Conservation (phyloP, 2,113 vertebrate species). For the Hipposideros armiger region DNA sequence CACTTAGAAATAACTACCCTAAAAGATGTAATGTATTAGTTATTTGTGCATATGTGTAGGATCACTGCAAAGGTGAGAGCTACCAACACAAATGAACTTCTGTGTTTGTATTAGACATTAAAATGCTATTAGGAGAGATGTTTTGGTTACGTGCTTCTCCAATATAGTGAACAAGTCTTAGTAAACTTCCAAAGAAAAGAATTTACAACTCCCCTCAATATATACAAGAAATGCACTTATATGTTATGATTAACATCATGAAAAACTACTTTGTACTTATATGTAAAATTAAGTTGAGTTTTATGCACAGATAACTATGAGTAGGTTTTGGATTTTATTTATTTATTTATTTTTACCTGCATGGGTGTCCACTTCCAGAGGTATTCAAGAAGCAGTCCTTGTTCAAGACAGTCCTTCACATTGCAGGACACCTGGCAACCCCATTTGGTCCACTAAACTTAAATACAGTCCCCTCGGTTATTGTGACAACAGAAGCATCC, state of each 20-base stretch:
- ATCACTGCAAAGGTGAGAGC: background rate
- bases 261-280: background rate
- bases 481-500: background rate
- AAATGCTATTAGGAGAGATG: background rate
- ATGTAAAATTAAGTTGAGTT: background rate
- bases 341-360: background rate
- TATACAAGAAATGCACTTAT: background rate
- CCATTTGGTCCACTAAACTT: background rate
- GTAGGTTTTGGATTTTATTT: background rate
- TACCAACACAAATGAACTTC: background rate
- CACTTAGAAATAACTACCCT: background rate
- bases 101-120: background rate
- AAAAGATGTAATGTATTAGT: background rate
- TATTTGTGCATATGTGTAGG: background rate
- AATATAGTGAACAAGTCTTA: background rate
- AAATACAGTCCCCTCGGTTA: background rate
- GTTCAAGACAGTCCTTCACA: background rate
- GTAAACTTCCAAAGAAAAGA: constrained; percentile 28
- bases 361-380: background rate
- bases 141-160: constrained; percentile 20
- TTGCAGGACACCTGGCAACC: background rate
- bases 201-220: background rate
- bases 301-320: background rate
- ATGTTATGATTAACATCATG: background rate
- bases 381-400: background rate